Evolutionary conservation across 2,113 vertebrate genomes (phyloP).

Genomic region (Propithecus coquereli): DNA sequence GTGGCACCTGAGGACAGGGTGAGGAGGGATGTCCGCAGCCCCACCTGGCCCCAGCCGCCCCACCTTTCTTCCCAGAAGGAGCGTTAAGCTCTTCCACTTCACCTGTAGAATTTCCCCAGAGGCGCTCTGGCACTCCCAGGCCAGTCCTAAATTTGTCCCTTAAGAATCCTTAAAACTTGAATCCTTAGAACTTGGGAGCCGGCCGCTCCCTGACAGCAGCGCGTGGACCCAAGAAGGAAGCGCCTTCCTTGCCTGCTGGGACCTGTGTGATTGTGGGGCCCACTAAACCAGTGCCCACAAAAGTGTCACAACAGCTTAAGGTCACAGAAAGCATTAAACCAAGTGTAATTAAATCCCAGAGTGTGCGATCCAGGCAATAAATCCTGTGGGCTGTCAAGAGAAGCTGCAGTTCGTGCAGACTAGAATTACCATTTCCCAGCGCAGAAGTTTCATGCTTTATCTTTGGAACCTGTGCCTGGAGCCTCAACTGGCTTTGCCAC

Average conservation of each 20-base stretch:
- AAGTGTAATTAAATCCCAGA: accelerated
- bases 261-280: background rate
- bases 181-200: background rate
- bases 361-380: accelerated
- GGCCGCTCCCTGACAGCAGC: accelerated
- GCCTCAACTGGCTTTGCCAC: background rate
- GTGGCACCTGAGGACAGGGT: background rate
- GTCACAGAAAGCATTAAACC: background rate
- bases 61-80: background rate
- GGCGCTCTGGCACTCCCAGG: background rate
- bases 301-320: background rate
- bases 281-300: no score
- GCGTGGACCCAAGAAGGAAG: background rate
- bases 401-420: no score
- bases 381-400: background rate
- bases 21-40: accelerated
- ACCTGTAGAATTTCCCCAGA: background rate
- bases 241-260: background rate
- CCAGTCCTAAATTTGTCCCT: background rate
- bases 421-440: background rate
- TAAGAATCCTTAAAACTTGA: background rate
- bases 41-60: no score
- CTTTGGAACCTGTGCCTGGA: background rate
- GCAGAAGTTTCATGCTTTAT: background rate
- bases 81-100: background rate